phyloP scores from a whole-genome alignment of 2,113 vertebrate genomes.

The Chaetodon auriga region DNA sequence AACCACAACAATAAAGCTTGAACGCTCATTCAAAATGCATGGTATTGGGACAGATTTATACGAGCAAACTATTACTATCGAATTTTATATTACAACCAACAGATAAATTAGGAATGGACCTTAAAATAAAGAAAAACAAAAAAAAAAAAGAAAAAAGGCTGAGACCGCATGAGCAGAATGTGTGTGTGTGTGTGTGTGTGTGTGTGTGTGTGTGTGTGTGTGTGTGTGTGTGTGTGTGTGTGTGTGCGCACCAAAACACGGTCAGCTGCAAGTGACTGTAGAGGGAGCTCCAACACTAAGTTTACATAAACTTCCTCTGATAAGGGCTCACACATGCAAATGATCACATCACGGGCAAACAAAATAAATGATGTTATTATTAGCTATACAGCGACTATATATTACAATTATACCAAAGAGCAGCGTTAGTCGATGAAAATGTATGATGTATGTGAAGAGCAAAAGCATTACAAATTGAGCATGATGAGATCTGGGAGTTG shows the following conservation, averaged over 20 bases:
- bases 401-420: slow-evolving; percentile 79
- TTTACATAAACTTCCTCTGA: slow-evolving; percentile 84
- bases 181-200: too few species aligned
- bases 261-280: slow-evolving; percentile 83
- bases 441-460: slow-evolving; percentile 71
- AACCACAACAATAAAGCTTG: neutral
- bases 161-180: neutral
- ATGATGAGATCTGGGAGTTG: slow-evolving; percentile 70
- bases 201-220: too few species aligned
- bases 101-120: slow-evolving; percentile 10
- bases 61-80: slow-evolving; percentile 47
- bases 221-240: neutral
- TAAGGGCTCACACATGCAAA: slow-evolving; percentile 81
- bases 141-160: neutral
- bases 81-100: slow-evolving; percentile 34
- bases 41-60: slow-evolving; percentile 2
- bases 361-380: slow-evolving; percentile 83
- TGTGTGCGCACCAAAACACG: slow-evolving; percentile 24
- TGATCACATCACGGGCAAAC: slow-evolving; percentile 75
- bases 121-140: too few species aligned
- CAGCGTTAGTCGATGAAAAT: slow-evolving; percentile 67
- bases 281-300: slow-evolving; percentile 93
- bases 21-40: neutral
- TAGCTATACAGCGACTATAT: slow-evolving; percentile 71
- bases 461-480: slow-evolving; percentile 71